Conservation (phyloP, 2,113 vertebrate species). For the Mormyrus iriodes region DNA sequence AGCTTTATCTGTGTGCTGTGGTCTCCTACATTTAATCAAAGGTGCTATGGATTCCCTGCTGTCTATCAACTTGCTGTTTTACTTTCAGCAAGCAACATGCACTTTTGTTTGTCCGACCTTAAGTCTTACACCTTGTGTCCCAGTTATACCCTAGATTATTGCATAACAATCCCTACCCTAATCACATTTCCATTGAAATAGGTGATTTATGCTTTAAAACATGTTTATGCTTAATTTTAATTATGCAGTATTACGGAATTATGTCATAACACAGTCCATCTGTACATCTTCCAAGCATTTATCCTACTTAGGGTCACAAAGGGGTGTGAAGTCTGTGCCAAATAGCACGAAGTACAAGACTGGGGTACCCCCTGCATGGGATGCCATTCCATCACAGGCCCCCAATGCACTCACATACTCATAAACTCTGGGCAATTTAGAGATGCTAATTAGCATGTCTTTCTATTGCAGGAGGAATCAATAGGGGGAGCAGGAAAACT, state of each 20-base stretch:
- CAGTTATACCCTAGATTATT: too few relatives aligned
- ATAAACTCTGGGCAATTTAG: neutral
- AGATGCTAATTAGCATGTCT: neutral
- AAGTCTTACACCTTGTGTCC: neutral
- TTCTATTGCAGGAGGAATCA: neutral
- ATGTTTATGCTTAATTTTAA: neutral
- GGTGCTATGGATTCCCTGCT: neutral
- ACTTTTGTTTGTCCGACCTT: neutral
- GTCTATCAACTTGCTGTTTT: neutral
- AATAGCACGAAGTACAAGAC: neutral
- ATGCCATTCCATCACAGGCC: neutral
- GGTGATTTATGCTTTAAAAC: neutral
- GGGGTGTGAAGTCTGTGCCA: neutral
- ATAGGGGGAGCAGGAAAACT: neutral
- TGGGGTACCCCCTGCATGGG: neutral
- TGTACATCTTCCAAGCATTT: neutral
- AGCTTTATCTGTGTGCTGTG: neutral
- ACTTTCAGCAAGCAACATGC: neutral
- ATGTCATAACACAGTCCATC: neutral
- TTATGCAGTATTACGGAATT: too few relatives aligned
- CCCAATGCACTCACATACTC: neutral
- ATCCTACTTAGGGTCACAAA: neutral
- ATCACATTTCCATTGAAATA: neutral
- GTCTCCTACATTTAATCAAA: neutral
- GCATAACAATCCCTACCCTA: neutral